A percentile compares a stretch with the other conserved stretches of the same genome.
phyloP scores from a whole-genome alignment of 1,140 invertebrate genomes.

The Drosophila baimaii region DNA sequence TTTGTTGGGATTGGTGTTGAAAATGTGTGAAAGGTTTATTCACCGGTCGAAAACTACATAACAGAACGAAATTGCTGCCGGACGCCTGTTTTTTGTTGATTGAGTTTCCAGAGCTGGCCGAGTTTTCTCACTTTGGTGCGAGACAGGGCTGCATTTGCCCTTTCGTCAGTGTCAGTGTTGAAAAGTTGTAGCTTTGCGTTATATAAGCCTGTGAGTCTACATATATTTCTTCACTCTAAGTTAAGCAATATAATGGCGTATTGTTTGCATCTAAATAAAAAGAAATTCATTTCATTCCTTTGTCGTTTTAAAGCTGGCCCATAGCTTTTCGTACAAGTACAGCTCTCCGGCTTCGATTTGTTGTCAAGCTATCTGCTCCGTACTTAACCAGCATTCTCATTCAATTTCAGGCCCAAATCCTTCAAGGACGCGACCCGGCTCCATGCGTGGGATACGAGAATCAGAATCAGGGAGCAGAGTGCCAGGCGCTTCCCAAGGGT shows the following conservation, averaged over 20 bases:
- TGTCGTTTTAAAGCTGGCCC: not conserved
- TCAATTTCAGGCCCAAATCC: conserved; percentile 37
- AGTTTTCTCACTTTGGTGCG: not conserved
- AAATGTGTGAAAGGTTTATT: conserved; percentile 73
- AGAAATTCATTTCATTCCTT: not conserved
- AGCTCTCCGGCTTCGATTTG: conserved; percentile 3
- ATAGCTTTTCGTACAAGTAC: not conserved
- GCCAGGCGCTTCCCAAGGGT: conserved; percentile 28
- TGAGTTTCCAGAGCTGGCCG: conserved; percentile 48
- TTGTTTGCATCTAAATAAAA: not conserved
- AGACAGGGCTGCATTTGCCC: conserved; percentile 2
- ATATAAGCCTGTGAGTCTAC: not conserved
- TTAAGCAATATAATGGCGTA: not conserved
- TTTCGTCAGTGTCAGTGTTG: not conserved
- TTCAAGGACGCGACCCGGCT: conserved; percentile 53
- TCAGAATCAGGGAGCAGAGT: conserved; percentile 27
- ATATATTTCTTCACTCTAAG: not conserved
- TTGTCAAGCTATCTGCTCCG: conserved; percentile 31
- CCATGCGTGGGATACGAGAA: conserved; percentile 48
- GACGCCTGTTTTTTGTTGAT: conserved; percentile 14
- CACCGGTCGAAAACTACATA: conserved; percentile 76
- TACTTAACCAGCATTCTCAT: conserved; percentile 33
- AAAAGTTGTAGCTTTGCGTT: not conserved
- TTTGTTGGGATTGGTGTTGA: conserved; percentile 76
- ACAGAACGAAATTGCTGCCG: conserved; percentile 52